Evolutionary conservation across 2,888 invertebrate genomes (phyloP), one percentile per base, ranked within the genome.

Genomic region (Ephialtes manifestator): DNA sequence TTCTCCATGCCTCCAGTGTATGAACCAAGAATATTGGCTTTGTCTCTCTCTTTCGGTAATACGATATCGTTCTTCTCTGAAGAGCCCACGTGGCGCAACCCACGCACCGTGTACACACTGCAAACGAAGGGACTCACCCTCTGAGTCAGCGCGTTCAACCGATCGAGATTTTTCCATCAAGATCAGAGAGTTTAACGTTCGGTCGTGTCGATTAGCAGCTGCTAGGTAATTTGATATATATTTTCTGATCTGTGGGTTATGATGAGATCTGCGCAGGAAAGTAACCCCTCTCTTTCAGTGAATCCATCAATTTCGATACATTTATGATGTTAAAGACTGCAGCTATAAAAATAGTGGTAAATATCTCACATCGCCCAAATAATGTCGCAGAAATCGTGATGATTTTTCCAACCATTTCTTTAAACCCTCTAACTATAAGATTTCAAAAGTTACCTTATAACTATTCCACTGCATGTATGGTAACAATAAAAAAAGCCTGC

Each of bases 171-270:
- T 83, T 79, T 83, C 79, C 68, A 83, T 75, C 60, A 39, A 20
- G 48, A 79, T 82, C 65, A 31, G 15, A 48, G 15, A 60, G 48
- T 24, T 68, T 46, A 18, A 78, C 43, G 31, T 71, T 46, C 79
- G 8, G 43, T 55, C 51, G 55, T 28, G 48, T 60, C 65, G 53
- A 83, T 83, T 79, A 75, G 79, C 83, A 74, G 83, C 74, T 75
- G 83, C 53, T 70, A 43, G 67, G 83, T 83, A 83, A 83, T 71
- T 75, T 63, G 83, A 83, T 83, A 79, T 65, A 60, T 63, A n/a
- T 78, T 74, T 75, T 74, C 24, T 67, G 68, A 28, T 28, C 67
- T 35, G 51, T 68, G 63, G 65, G 0, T 63, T 60, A 15, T 67
- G 7, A 46, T 31, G 48, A 58, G 63, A 76, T 75, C 68, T n/a